phyloP scores from a whole-genome alignment of 2,113 vertebrate species.

The Trogon surrucura region DNA sequence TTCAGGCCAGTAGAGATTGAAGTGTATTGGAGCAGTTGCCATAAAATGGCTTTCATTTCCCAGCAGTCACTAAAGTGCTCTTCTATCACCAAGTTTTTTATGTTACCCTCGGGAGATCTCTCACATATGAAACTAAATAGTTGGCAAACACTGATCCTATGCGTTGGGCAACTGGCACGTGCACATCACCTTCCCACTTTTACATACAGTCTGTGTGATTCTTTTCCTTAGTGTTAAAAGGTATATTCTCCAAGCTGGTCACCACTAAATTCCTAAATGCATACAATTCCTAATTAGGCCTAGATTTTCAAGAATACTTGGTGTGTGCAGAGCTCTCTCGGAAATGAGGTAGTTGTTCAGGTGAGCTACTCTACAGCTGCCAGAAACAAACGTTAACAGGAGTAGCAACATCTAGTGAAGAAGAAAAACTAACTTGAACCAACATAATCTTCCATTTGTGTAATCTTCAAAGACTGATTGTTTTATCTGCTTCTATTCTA shows the following conservation, averaged over 20 bases:
- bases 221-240: not conserved
- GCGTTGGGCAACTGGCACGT: not conserved
- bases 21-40: not conserved
- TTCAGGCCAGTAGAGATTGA: conserved; percentile 22
- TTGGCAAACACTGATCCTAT: not conserved
- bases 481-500: not conserved
- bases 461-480: not conserved
- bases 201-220: not conserved
- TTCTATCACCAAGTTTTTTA: not conserved
- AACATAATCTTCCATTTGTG: not conserved
- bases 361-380: not conserved
- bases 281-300: not conserved
- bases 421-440: not conserved
- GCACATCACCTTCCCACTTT: not conserved
- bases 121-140: not conserved
- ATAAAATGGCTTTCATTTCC: not conserved
- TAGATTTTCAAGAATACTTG: not conserved
- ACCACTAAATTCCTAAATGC: not conserved
- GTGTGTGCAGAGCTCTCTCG: not conserved
- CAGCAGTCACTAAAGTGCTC: conserved; percentile 16
- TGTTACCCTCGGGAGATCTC: not conserved
- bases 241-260: not conserved
- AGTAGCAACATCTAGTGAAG: not conserved
- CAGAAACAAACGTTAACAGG: not conserved
- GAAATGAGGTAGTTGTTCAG: not conserved